Base-by-base conservation (phyloP, 2,797 vertebrate genomes). In the Florisuga fusca region DNA sequence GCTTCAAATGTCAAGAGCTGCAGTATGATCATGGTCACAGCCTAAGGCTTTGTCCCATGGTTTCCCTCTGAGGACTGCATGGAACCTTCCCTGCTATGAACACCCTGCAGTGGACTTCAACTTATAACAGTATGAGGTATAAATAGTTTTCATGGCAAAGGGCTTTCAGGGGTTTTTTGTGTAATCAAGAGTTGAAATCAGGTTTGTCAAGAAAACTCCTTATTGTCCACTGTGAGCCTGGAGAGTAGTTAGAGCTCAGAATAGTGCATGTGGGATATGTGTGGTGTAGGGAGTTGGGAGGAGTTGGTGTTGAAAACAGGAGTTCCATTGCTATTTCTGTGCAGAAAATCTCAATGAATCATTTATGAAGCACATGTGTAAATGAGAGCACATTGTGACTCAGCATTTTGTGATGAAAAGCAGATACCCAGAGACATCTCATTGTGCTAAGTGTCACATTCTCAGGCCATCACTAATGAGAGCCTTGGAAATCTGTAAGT, bases 401-500 rank as follows among this genome's bases (percentile, higher is more conserved):
- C 67, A 71, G 88, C 3, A 0, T 63, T 87, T 86, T 84, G 48
- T 79, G 74, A 79, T 50, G 41, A 75, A 90, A 94, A 73, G 26
- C 2, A 4, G 38, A 63, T 53, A 46, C 31, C 16, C 27, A 57
- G 55, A 87, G 67, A 69, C 38, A 50, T 55, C 36, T 64, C 2
- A 1, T 76, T 82, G 89, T 89, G 54, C 87, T 31, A 71, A 71
- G 67, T 63, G 26, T 48, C 22, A 1, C 34, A 21, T 83, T 93
- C 72, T 59, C 22, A 15, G 68, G 34, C 45, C 5, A 3, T 78
- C 54, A 38, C 50, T 93, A 85, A 85, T 74, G 84, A 93, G 36
- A 88, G 17, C 45, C 64, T 90, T 84, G 66, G 61, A 95, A 94
- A 83, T 90, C 53, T 91, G 27, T 61, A 94, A 88, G 86, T n/a